phyloP scores from a whole-genome alignment of 2,888 invertebrate genomes.

The Rhingia rostrata region DNA sequence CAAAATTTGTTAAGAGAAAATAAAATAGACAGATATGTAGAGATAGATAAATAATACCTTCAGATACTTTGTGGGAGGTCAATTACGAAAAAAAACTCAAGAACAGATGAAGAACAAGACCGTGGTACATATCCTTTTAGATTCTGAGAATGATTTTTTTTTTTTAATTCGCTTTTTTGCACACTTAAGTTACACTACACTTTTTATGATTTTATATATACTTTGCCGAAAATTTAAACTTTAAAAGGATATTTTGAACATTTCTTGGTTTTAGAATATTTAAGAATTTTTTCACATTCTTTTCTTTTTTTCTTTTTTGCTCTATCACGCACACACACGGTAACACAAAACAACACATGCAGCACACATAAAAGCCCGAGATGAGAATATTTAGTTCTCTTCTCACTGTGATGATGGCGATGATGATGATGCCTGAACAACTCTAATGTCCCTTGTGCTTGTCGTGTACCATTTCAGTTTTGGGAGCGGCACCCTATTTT shows the following conservation, averaged over 20 bases:
- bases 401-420: conserved; percentile 58
- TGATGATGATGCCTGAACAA: conserved; percentile 72
- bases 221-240: conserved; percentile 7
- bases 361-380: conserved; percentile 52
- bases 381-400: conserved; percentile 59
- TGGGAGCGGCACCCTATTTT: conserved; percentile 74
- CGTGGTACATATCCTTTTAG: conserved; percentile 27
- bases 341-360: conserved; percentile 44
- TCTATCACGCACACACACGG: conserved; percentile 32
- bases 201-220: background rate
- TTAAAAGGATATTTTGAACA: conserved; percentile 5
- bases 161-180: conserved; percentile 5
- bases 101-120: conserved; percentile 30
- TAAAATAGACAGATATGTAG: background rate
- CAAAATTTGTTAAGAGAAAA: conserved; percentile 20
- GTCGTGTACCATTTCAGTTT: conserved; percentile 71
- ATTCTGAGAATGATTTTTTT: conserved; percentile 23
- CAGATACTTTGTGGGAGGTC: conserved; percentile 56
- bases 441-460: conserved; percentile 71
- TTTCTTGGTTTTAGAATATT: conserved; percentile 39
- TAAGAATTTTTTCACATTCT: conserved; percentile 23
- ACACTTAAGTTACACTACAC: conserved; percentile 12
- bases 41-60: conserved; percentile 52
- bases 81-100: conserved; percentile 44
- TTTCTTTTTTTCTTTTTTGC: conserved; percentile 30